Conservation (phyloP, 2,888 invertebrate genomes). For the Stenchaetothrips biformis region DNA sequence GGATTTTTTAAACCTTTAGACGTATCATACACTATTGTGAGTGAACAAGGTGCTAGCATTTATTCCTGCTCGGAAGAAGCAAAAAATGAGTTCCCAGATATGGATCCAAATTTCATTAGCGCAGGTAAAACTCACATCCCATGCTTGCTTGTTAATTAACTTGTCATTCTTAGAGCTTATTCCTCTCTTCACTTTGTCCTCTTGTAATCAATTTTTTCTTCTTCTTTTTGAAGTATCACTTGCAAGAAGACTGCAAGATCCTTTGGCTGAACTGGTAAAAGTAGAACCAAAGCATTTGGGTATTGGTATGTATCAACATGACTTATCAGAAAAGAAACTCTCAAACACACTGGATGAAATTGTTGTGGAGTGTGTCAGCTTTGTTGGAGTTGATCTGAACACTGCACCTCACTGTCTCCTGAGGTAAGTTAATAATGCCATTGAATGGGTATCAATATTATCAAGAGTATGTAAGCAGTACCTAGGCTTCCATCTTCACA, state of each 20-base stretch:
- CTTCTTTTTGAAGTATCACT: conserved; percentile 56
- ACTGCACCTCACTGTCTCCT: conserved; percentile 77
- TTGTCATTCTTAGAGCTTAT: conserved; percentile 17
- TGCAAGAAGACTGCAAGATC: conserved; percentile 84
- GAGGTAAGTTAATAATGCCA: conserved; percentile 51
- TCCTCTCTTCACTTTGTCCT: background rate
- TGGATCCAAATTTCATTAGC: conserved; percentile 79
- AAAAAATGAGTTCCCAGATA: conserved; percentile 70
- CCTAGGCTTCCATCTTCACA: background rate
- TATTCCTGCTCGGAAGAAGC: conserved; percentile 86
- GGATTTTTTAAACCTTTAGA: conserved; percentile 54
- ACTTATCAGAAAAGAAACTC: conserved; percentile 73
- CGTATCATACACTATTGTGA: conserved; percentile 74
- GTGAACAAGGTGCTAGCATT: conserved; percentile 87
- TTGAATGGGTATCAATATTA: background rate
- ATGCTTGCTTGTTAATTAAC: background rate
- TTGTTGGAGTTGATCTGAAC: conserved; percentile 89
- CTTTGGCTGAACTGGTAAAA: conserved; percentile 86
- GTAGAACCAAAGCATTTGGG: conserved; percentile 89
- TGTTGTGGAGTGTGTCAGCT: conserved; percentile 86
- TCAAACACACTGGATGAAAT: conserved; percentile 69
- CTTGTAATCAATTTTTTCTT: conserved; percentile 23
- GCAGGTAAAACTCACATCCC: conserved; percentile 51
- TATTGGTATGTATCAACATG: conserved; percentile 94
- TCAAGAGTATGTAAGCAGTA: background rate